These are phyloP conservation scores for Kryptolebias marmoratus DNA, from an alignment of 2,113 vertebrate species.

Conservation along the genomic window DNA sequence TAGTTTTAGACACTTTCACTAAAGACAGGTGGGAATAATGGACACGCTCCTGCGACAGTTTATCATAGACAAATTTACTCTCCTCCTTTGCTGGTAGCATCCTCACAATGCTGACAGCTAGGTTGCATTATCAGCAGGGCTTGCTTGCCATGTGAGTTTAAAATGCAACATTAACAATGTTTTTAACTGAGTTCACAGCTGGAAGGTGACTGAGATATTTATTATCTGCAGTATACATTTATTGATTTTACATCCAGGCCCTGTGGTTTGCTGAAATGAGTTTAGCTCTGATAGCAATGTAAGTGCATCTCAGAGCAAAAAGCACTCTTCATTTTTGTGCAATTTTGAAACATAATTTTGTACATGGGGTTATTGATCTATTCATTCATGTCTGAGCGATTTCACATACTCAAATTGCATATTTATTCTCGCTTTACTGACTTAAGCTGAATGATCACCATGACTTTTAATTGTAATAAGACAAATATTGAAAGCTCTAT, in stretches of 20 bases:
- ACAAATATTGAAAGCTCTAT: no score
- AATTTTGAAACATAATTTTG: not conserved
- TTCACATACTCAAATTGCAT: not conserved
- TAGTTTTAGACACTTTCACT: not conserved
- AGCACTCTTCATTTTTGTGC: not conserved
- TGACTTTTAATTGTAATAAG: no score
- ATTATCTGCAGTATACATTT: not conserved
- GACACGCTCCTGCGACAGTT: constrained; percentile 7
- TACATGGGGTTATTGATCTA: not conserved
- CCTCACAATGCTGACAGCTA: not conserved
- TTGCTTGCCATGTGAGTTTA: not conserved
- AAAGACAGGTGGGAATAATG: not conserved
- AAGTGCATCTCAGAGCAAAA: not conserved
- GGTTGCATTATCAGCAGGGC: not conserved
- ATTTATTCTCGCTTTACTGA: not conserved
- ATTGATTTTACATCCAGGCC: constrained; percentile 4
- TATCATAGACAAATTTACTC: constrained; percentile 3
- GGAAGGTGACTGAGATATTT: not conserved
- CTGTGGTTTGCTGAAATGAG: not conserved
- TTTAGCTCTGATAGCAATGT: not conserved
- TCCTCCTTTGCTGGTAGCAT: not conserved
- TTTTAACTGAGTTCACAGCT: not conserved
- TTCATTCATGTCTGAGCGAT: not conserved
- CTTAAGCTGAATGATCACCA: not conserved
- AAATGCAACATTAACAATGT: not conserved